Evolutionary conservation across 2,113 vertebrate species (phyloP).

Genomic region (Chlamydotis undulata): DNA sequence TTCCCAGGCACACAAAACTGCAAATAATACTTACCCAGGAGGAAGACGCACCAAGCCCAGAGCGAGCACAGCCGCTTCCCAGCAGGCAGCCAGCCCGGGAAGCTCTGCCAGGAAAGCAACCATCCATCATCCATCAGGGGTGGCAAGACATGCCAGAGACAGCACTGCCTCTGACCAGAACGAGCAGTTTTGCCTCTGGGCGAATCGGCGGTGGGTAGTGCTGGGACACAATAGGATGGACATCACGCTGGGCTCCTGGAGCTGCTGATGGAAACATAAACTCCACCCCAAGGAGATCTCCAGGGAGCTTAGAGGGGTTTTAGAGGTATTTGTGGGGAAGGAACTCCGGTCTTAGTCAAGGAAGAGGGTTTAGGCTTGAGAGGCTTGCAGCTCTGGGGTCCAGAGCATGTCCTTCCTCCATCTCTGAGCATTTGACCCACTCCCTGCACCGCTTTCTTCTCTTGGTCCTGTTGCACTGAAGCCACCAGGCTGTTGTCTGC

Average conservation of each 20-base stretch:
- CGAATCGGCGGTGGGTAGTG: background rate
- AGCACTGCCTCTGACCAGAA: background rate
- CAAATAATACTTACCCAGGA: background rate
- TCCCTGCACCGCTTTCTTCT: background rate
- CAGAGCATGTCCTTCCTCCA: background rate
- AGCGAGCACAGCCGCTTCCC: background rate
- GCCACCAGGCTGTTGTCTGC: background rate
- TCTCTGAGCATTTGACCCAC: background rate
- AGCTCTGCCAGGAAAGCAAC: background rate
- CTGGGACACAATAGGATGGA: background rate
- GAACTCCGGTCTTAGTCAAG: background rate
- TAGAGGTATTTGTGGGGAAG: background rate
- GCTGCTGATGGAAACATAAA: background rate
- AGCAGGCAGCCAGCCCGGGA: background rate
- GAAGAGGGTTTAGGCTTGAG: background rate
- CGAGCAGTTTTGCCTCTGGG: background rate
- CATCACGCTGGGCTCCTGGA: background rate
- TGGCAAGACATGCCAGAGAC: background rate
- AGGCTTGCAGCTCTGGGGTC: background rate
- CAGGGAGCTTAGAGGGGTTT: background rate
- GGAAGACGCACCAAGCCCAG: background rate
- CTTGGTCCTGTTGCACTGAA: background rate
- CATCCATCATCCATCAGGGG: background rate
- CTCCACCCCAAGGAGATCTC: background rate
- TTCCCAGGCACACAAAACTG: background rate